Evolutionary conservation across 2,113 vertebrate species (phyloP), one percentile per base, ranked within the genome.

Genomic region (Symphodus melops): DNA sequence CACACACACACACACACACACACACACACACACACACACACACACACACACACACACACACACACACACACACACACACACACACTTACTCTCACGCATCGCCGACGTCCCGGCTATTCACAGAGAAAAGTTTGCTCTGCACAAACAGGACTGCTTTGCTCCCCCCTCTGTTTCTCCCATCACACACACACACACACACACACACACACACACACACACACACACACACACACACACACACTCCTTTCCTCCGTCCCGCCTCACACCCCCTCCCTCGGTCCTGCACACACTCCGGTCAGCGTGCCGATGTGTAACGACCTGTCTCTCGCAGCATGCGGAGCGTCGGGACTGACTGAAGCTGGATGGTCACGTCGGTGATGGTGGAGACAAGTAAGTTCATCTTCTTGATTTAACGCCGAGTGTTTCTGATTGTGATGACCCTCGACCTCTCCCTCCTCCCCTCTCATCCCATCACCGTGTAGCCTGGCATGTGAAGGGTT

Each of bases 81-180:
- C 60, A 37, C 72, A 79, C 78, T 44, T 14, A 14, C 67, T 48
- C 72, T 37, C 67, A 76, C 41, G 68, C 72, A 62, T 42, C 42
- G 42, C 79, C 64, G 71, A 77, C 81, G 37, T 59, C 69, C 54
- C 64, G 57, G 74, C 77, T 51, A 75, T 75, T 81, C 76, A 79
- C 58, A 79, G 84, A 84, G 82, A 88, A 85, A 86, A 85, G 89
- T 90, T 91, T 89, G 74, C 82, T 83, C 84, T 85, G 83, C 82
- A 86, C 63, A 86, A 82, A 84, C 75, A 87, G 84, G 83, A 91
- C 82, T 77, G 79, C 80, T 78, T 63, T 65, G 58, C 81, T 54
- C 56, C 66, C 69, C 67, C 36, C 42, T 4, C 23, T 46, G 19
- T 44, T 21, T 28, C n/a, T 51, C 12, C 53, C 20, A 23, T 20